A percentile compares a stretch with the other conserved stretches of the same genome.
Evolutionary conservation across 2,888 invertebrate genomes (phyloP).

Genomic region (Saturnia pavonia): DNA sequence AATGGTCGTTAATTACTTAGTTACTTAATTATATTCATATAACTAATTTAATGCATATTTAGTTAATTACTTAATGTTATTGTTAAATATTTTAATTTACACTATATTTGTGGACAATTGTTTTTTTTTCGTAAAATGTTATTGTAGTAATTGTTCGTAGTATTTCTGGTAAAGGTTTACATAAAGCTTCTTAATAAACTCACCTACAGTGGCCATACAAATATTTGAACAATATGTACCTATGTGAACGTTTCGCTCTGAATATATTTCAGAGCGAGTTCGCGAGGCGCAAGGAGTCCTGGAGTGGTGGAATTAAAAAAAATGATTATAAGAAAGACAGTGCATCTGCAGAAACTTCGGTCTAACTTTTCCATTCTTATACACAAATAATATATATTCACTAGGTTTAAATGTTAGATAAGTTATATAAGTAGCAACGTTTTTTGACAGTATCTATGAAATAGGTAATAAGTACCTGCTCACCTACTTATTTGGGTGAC

Average conservation of each 20-base stretch:
- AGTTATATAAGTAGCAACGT: background rate
- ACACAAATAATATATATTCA: too few species aligned
- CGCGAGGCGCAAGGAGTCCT: constrained; percentile 73
- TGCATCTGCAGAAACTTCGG: constrained; percentile 77
- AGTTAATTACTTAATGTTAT: background rate
- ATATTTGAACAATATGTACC: background rate
- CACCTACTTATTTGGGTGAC: background rate
- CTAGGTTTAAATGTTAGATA: background rate
- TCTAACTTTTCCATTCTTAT: constrained; percentile 50
- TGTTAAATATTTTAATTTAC: background rate
- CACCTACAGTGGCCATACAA: background rate
- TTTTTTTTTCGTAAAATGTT: background rate
- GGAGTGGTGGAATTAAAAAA: constrained; percentile 68
- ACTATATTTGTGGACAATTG: background rate
- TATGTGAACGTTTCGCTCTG: background rate
- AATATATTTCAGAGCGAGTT: constrained; percentile 68
- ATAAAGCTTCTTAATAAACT: background rate
- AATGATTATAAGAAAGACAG: constrained; percentile 63
- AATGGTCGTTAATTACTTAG: background rate
- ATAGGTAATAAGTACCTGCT: background rate
- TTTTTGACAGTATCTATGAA: background rate
- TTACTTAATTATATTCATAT: background rate
- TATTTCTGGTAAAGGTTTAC: background rate
- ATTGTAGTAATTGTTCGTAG: background rate
- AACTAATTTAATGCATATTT: background rate